phyloP scores from a whole-genome alignment of 2,888 invertebrate genomes.

The Polydrusus pterygomalis region DNA sequence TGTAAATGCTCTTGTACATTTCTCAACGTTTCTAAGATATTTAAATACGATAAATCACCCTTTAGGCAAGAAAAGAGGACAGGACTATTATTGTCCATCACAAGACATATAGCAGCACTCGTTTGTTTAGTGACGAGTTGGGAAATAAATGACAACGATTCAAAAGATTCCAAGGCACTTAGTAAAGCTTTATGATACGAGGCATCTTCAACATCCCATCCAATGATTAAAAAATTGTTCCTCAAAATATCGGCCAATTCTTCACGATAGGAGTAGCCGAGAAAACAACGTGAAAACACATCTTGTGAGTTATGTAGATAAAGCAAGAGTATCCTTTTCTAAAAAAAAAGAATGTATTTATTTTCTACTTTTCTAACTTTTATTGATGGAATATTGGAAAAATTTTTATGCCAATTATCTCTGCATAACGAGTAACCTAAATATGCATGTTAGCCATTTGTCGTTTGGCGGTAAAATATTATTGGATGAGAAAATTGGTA shows the following conservation, averaged over 20 bases:
- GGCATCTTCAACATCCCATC: conserved; percentile 64
- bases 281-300: conserved; percentile 61
- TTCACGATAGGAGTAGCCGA: conserved; percentile 55
- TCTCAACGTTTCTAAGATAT: background rate
- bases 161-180: conserved; percentile 34
- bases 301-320: conserved; percentile 64
- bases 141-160: conserved; percentile 28
- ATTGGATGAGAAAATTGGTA: too few relatives aligned
- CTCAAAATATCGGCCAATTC: conserved; percentile 59
- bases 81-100: conserved; percentile 34
- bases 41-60: background rate
- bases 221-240: conserved; percentile 61
- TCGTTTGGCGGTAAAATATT: too few relatives aligned
- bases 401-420: too few relatives aligned
- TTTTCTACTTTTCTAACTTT: too few relatives aligned
- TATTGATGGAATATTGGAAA: too few relatives aligned
- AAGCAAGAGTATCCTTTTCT: conserved; percentile 57
- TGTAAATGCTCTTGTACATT: background rate
- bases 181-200: conserved; percentile 58
- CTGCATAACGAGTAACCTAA: too few relatives aligned
- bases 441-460: too few relatives aligned
- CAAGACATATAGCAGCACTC: conserved; percentile 59
- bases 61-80: conserved; percentile 32
- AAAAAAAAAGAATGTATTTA: too few relatives aligned
- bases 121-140: conserved; percentile 54